A percentile compares a stretch with the other conserved stretches of the same genome.
Evolutionary conservation across 2,113 vertebrate genomes (phyloP).

Genomic region (Paralichthys olivaceus): DNA sequence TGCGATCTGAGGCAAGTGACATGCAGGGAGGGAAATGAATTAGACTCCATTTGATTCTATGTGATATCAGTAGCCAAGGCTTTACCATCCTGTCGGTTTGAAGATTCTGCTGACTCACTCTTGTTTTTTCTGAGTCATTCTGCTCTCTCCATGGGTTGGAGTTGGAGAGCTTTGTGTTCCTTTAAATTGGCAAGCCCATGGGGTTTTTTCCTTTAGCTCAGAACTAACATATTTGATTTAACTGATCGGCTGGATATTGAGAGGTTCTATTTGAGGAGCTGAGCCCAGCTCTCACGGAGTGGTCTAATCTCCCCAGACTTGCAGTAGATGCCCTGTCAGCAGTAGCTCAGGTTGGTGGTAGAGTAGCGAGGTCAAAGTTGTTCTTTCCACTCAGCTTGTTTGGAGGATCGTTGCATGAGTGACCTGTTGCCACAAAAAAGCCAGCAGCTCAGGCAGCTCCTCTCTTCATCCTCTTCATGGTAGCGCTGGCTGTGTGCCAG

Average conservation of each 20-base stretch:
- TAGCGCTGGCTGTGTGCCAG: conserved; percentile 74
- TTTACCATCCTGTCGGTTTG: conserved; percentile 61
- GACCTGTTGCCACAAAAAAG: conserved; percentile 66
- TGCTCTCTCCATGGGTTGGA: conserved; percentile 44
- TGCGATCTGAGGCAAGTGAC: conserved; percentile 81
- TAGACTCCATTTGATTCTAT: conserved; percentile 78
- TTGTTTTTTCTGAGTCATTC: conserved; percentile 35
- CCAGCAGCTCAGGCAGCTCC: conserved; percentile 52
- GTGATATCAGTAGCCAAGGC: conserved; percentile 72
- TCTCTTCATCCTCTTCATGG: conserved; percentile 68
- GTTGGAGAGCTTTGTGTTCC: conserved; percentile 55
- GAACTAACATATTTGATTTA: conserved; percentile 70
- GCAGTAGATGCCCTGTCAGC: conserved; percentile 68
- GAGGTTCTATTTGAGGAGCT: conserved; percentile 70
- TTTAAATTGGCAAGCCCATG: conserved; percentile 47
- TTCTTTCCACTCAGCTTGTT: conserved; percentile 68
- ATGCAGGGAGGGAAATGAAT: conserved; percentile 81
- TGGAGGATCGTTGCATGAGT: conserved; percentile 63
- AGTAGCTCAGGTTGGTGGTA: conserved; percentile 61
- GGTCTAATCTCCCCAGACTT: conserved; percentile 72
- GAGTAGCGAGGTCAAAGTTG: conserved; percentile 66
- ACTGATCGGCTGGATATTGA: conserved; percentile 62
- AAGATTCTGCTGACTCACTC: conserved; percentile 79
- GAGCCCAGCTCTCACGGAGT: conserved; percentile 54
- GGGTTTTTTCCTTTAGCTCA: conserved; percentile 53